These are phyloP conservation scores for Bradypus variegatus DNA, from an alignment of 2,797 vertebrate genomes.

Conservation along the genomic window DNA sequence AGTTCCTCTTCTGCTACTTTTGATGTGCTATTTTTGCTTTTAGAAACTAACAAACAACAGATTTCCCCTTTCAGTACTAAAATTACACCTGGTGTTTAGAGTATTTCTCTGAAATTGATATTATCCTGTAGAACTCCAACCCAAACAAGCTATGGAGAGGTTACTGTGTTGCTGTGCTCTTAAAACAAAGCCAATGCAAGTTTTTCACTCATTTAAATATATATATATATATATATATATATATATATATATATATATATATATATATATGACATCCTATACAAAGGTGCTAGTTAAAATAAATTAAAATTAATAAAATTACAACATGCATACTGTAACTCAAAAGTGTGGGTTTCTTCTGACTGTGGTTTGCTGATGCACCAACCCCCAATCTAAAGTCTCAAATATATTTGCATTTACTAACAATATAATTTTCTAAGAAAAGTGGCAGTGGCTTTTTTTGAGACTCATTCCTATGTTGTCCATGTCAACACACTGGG, in stretches of 20 bases:
- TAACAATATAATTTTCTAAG: not conserved
- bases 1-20: slow-evolving; percentile 69
- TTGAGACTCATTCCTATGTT: not conserved
- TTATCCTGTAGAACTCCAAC: slow-evolving; percentile 47
- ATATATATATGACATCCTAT: not conserved
- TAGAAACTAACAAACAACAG: slow-evolving; percentile 67
- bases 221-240: not conserved
- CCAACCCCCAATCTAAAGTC: slow-evolving; percentile 8
- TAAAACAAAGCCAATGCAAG: slow-evolving; percentile 12
- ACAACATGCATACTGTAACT: slow-evolving; percentile 3
- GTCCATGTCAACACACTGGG: not conserved
- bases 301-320: slow-evolving; percentile 42
- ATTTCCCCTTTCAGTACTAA: slow-evolving; percentile 67
- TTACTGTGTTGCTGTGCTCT: not conserved
- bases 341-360: not conserved
- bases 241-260: not conserved
- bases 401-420: slow-evolving; percentile 23
- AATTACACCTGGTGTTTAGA: slow-evolving; percentile 46
- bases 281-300: slow-evolving; percentile 30
- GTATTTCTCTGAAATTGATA: not conserved
- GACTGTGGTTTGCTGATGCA: not conserved
- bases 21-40: slow-evolving; percentile 60
- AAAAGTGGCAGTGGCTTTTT: not conserved
- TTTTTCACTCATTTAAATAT: not conserved
- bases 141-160: not conserved